Evolutionary conservation across 2,113 vertebrate species (phyloP).

Genomic region (Brachypodius melanocephalos): DNA sequence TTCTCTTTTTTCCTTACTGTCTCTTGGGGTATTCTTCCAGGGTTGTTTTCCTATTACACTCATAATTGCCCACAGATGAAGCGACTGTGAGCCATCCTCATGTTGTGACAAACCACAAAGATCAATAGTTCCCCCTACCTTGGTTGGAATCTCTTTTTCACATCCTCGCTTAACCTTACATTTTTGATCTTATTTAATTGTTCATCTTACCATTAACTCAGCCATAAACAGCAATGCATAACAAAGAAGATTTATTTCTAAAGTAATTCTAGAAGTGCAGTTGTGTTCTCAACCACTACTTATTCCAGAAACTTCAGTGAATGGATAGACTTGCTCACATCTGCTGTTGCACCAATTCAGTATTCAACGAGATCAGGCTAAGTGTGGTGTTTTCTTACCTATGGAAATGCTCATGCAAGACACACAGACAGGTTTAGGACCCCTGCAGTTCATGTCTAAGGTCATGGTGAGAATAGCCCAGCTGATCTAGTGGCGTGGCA

Average conservation of each 20-base stretch:
- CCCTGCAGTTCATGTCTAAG: background rate
- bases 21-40: background rate
- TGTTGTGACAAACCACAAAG: background rate
- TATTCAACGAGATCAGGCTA: background rate
- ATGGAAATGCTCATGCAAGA: background rate
- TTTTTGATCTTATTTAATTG: background rate
- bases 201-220: background rate
- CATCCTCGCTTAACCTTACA: background rate
- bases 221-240: background rate
- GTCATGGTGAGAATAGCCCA: background rate
- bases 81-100: background rate
- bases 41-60: background rate
- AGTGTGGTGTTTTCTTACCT: background rate
- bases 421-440: background rate
- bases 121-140: background rate
- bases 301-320: background rate
- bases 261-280: background rate
- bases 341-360: background rate
- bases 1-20: background rate
- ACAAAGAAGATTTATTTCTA: background rate
- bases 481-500: background rate
- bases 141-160: background rate
- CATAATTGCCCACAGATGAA: background rate
- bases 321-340: background rate
- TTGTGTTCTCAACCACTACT: background rate